phyloP scores from a whole-genome alignment of 2,113 vertebrate species.

The Nothobranchius kuhntae region DNA sequence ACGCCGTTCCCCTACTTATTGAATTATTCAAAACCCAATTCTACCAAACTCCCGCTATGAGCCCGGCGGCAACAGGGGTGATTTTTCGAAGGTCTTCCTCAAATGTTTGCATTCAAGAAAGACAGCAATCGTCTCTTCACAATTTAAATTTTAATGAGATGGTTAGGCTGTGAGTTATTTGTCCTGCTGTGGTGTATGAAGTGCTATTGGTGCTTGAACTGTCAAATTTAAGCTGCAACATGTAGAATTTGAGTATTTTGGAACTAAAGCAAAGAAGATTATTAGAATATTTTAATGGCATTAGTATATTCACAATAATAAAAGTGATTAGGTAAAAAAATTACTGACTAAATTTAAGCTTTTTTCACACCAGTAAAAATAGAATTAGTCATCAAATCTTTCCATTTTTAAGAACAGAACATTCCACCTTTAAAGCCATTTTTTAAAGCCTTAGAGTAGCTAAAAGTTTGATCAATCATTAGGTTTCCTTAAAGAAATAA shows the following conservation, averaged over 20 bases:
- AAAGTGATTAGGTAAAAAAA: no score
- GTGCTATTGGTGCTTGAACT: constrained; percentile 4
- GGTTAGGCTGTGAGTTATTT: constrained; percentile 11
- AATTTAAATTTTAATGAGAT: constrained; percentile 28
- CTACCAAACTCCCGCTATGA: constrained; percentile 17
- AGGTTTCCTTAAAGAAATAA: neutral
- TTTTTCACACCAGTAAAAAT: neutral
- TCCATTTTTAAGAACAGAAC: neutral
- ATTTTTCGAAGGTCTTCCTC: constrained; percentile 34
- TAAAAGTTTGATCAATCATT: neutral
- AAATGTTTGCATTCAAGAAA: constrained; percentile 38
- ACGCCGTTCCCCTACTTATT: constrained; percentile 27
- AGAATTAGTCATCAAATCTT: neutral
- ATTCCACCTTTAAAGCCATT: neutral
- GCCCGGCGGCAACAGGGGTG: constrained; percentile 21
- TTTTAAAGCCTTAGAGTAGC: neutral
- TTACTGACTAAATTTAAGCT: no score
- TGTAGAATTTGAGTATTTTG: neutral
- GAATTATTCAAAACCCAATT: constrained; percentile 61
- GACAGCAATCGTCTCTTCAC: constrained; percentile 21
- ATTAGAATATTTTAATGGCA: no score
- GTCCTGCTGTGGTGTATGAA: constrained; percentile 1
- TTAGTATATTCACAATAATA: neutral
- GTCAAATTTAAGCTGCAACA: constrained; percentile 9
- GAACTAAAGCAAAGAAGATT: neutral